Evolutionary conservation across 2,888 invertebrate species (phyloP).

Genomic region (Torymus texanus): DNA sequence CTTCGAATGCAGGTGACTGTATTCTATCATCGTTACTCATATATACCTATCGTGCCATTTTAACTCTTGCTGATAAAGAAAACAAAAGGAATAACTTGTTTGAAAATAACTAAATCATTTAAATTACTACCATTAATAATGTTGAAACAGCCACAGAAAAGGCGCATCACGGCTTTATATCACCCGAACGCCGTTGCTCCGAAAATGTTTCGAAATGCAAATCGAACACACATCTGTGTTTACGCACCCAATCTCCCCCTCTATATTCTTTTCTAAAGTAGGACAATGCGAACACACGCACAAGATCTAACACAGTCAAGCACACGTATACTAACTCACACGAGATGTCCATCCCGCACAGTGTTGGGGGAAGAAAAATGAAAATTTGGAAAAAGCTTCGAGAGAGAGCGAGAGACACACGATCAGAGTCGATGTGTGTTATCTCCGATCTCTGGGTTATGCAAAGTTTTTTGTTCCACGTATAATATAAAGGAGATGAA

Average conservation of each 20-base stretch:
- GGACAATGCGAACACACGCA: background rate
- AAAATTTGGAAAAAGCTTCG: conserved; percentile 44
- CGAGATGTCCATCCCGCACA: too few species aligned
- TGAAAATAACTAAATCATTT: too few species aligned
- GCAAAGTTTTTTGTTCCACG: background rate
- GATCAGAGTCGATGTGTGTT: background rate
- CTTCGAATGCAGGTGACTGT: too few species aligned
- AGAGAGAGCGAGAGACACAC: background rate
- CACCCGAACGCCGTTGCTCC: background rate
- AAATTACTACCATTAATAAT: too few species aligned
- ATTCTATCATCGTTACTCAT: too few species aligned
- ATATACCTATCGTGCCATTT: too few species aligned
- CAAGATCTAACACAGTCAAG: background rate
- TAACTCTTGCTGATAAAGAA: too few species aligned
- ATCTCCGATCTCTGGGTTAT: conserved; percentile 23
- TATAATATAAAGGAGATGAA: conserved; percentile 4
- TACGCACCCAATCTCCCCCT: conserved; percentile 17
- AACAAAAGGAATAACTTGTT: too few species aligned
- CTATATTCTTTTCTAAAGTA: background rate
- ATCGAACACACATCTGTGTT: conserved; percentile 17
- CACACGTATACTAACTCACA: background rate
- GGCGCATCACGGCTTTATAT: too few species aligned
- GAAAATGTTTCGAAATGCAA: conserved; percentile 29
- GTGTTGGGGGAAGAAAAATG: background rate
- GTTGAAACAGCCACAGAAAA: too few species aligned